Base-by-base conservation (phyloP, 2,888 invertebrate genomes). In the Panorpa germanica region DNA sequence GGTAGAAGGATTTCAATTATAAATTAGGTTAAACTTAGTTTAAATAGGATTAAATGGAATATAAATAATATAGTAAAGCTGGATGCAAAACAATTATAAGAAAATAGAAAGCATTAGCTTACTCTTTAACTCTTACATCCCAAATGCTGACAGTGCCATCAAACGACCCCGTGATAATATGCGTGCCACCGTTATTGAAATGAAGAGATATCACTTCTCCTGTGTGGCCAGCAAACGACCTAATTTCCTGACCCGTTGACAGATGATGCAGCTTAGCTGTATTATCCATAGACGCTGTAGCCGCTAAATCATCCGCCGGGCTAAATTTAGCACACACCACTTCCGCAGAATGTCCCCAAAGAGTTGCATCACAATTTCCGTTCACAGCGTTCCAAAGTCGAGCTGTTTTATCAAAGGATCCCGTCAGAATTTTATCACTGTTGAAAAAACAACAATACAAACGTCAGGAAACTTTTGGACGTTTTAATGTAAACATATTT, bases 361-460 rank as follows among this genome's bases (percentile, higher is more conserved):
- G 56, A 0, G 73, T 73, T 25, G 65, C 61, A 31, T 71, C 52
- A 41, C 75, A 75, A 19, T 65, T 59, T 0, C 75, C 80, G 0
- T 61, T 67, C 29, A 57, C 55, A 0, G 71, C 59, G 32, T 70
- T 65, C 83, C 82, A 83, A 21, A 83, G 54, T 41, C 67, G 67
- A 2, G 74, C 73, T 0, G 77, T 74, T 47, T 72, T 76, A 51
- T 83, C 83, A 43, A 82, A 80, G 2, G 82, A 82, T 4, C 75
- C 77, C 0, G 83, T 82, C 39, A 81, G 54, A 5, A 81, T 64
- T 44, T 66, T 64, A 41, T 77, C 65, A 37, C 76, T 76, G 45
- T 7, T 31, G 18, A 17, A 24, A n/a, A 12, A 12, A n/a, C n/a
- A n/a, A n/a, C n/a, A n/a, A n/a, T n/a, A n/a, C n/a, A n/a, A n/a